These are phyloP conservation scores for Caenorhabditis virilis DNA, from an alignment of 2,888 invertebrate species.

Conservation along the genomic window DNA sequence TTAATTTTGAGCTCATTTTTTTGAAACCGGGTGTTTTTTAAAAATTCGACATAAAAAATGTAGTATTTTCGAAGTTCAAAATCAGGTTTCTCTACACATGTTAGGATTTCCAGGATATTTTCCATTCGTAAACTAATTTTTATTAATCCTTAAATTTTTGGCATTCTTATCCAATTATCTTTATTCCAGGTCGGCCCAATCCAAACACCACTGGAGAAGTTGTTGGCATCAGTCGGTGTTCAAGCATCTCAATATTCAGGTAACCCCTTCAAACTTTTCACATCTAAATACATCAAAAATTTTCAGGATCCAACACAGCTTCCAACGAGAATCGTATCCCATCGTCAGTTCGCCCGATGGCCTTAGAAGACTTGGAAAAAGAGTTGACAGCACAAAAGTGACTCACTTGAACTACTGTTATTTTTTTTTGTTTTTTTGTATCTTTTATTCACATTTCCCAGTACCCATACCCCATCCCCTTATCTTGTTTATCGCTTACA, in stretches of 20 bases:
- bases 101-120: neutral
- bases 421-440: slow-evolving; percentile 10
- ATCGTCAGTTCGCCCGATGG: slow-evolving; percentile 34
- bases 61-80: slow-evolving; percentile 1
- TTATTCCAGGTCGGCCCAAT: slow-evolving; percentile 44
- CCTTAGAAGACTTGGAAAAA: slow-evolving; percentile 45
- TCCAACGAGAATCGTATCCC: slow-evolving; percentile 16
- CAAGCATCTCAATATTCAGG: slow-evolving; percentile 45
- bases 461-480: neutral
- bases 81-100: neutral
- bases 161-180: neutral
- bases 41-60: neutral
- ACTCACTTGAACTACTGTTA: neutral
- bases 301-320: slow-evolving; percentile 11
- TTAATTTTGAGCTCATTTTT: too few species aligned
- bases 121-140: neutral
- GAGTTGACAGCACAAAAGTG: slow-evolving; percentile 29
- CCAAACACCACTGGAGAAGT: slow-evolving; percentile 52
- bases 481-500: slow-evolving; percentile 35
- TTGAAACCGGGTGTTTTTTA: neutral
- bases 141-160: slow-evolving; percentile 3
- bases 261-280: slow-evolving; percentile 2
- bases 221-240: slow-evolving; percentile 49
- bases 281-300: neutral
- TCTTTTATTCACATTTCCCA: slow-evolving; percentile 26